Conservation (phyloP, 2,113 vertebrate species). For the Apteryx mantelli region DNA sequence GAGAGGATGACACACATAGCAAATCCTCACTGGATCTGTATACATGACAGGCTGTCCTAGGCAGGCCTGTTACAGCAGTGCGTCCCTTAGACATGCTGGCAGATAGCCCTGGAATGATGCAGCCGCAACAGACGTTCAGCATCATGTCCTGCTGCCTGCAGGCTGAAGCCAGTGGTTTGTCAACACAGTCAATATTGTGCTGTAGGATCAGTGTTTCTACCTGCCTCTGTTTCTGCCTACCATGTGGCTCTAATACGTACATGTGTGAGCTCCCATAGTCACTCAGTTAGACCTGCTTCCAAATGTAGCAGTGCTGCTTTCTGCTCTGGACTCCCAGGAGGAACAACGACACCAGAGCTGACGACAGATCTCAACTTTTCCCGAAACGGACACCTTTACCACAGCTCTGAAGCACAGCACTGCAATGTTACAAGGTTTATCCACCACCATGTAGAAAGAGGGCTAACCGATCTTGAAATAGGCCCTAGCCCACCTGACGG, state of each 20-base stretch:
- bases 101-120: accelerated
- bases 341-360: not conserved
- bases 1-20: not conserved
- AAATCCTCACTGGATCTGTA: not conserved
- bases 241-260: accelerated
- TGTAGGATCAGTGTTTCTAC: not conserved
- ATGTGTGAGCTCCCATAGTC: not conserved
- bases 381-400: not conserved
- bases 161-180: not conserved
- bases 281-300: not conserved
- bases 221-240: not conserved
- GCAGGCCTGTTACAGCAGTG: not conserved
- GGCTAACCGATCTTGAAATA: not conserved
- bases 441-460: not conserved
- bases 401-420: accelerated
- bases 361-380: not conserved
- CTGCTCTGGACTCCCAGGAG: not conserved
- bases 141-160: not conserved
- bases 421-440: not conserved
- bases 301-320: not conserved
- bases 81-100: not conserved
- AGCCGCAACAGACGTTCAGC: not conserved
- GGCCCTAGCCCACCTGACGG: not conserved
- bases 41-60: not conserved
- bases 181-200: not conserved